Evolutionary conservation across 1,140 invertebrate species (phyloP), one percentile per base, ranked within the genome.

Genomic region (Diploscapter pachys): DNA sequence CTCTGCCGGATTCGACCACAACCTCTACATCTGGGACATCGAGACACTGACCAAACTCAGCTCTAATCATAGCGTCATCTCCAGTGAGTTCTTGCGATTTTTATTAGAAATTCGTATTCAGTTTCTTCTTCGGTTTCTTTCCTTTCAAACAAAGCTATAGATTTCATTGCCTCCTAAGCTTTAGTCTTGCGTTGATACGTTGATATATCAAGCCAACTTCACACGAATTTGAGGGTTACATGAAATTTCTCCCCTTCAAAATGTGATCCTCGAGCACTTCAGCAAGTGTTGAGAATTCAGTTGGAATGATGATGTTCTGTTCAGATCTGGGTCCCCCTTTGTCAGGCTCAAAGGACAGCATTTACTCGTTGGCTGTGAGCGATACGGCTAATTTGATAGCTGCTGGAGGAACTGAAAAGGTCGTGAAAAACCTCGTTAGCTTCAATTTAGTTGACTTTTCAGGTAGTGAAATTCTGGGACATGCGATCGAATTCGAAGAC

Each of bases 341-440:
- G 59, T 92, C 91, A 81, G 96, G 96, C 63, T 97, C 94, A 85
- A 98, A 97, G 87, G 94, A 98, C 86, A 97, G 95, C 8, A 98
- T 99, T 85, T 99, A 99, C 86, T 98, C 95, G 86, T 88, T 99
- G 79, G 95, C 95, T 54, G 99, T 99, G 94, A 99, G 99, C 88
- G 92, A 93, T 89, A 92, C 49, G 96, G 96, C 1, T 97, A 93
- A 5, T 91, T 98, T 5, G 92, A 99, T 78, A 93, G 98, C 98
- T 0, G 96, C 94, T 86, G 96, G 96, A 31, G 85, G 81, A 9
- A 83, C 84, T 4, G 85, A 85, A 70, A 86, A 85, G 67, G 92
- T 96, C 61, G 87, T 99, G n/a, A 31, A 31, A 31, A 31, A 31
- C 54, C 87, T 96, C 4, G 91, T 99, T 3, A 31, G 0, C 1